Evolutionary conservation across 2,888 invertebrate species (phyloP), one percentile per base, ranked within the genome.

Genomic region (Cheilosia vulpina): DNA sequence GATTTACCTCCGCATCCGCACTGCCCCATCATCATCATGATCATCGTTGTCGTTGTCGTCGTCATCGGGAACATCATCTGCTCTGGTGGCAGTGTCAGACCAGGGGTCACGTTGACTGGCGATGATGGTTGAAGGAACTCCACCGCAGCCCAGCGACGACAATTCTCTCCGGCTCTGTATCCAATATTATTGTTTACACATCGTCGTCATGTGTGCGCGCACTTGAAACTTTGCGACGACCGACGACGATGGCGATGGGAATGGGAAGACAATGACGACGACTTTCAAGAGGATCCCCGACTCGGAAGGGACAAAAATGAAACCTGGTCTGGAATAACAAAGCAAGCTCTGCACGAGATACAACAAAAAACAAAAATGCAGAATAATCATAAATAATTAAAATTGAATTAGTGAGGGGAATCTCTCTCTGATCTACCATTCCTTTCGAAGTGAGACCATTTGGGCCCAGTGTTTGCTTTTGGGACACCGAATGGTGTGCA

Each of bases 341-440:
- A 57, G 38, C 50, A 55, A 31, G 21, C 68, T 43, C 34, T 45
- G 63, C 52, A 52, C 21, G 50, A 50, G 19, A 50, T 50, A 50
- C 9, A 38, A 52, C 31, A 31, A 52, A 69, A 19, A 24, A 50
- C 21, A 60, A 53, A 47, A 68, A 73, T 68, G 73, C 83, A 45
- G 58, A 79, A 69, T 75, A 79, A 75, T 84, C 69, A 63, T 72
- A 76, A 66, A 80, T 85, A 85, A 85, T 85, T 80, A 85, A 85
- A 85, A 76, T 66, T 80, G 34, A 85, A 80, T 85, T 85, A 85
- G 66, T 85, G 80, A 52, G 60, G 71, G 80, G 71, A 80, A 80
- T 85, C 80, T 76, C 53, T 76, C 53, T 76, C 53, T 71, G 69
- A 53, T 45, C n/a, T 19, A 31, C 6, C 19, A n/a, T 9, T 24